Evolutionary conservation across 2,888 invertebrate species (phyloP), one percentile per base, ranked within the genome.

Genomic region (Limnephilus marmoratus): DNA sequence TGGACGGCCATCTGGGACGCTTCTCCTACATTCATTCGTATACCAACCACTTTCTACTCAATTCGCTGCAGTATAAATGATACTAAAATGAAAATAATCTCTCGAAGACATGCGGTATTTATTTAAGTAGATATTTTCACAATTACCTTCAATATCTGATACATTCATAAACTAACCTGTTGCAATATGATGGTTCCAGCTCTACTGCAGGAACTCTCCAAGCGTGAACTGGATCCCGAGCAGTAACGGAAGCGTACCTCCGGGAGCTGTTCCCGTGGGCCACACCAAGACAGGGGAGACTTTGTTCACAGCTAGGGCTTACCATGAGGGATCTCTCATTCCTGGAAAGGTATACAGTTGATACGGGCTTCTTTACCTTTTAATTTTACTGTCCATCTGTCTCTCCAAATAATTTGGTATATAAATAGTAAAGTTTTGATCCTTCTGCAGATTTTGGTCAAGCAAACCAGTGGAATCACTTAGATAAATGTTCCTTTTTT

Each of bases 241-340:
- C 37, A 95, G 94, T 93, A 95, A 96, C 85, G 97, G 97, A n/a
- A 95, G 95, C 5, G 96, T 98, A 9, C 98, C 98, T 0, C 94
- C 96, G 0, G 97, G 97, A 80, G 97, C 98, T 0, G 97, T 98
- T 1, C 96, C 96, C 82, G 97, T 97, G 0, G 98, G 98, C 31
- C 95, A 96, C 93, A 97, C 97, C 0, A 95, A 95, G 83, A 97
- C 97, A 93, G 97, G 97, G 15, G 97, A 98, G 95, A 96, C 96
- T 53, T 95, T 98, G 81, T 98, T 97, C 95, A 96, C 96, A 93
- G 98, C 97, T 18, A 96, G 98, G 93, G 97, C 97, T 90, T 96
- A 96, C 53, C 97, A 97, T 94, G 96, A 97, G 93, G 97, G 97
- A n/a, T 96, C 97, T 94, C 96, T 97, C 92, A 97, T 97, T 13